Percentiles rank a stretch among this genome's conserved stretches.
Conservation (phyloP, 2,888 invertebrate genomes). For the Pollenia griseotomentosa region DNA sequence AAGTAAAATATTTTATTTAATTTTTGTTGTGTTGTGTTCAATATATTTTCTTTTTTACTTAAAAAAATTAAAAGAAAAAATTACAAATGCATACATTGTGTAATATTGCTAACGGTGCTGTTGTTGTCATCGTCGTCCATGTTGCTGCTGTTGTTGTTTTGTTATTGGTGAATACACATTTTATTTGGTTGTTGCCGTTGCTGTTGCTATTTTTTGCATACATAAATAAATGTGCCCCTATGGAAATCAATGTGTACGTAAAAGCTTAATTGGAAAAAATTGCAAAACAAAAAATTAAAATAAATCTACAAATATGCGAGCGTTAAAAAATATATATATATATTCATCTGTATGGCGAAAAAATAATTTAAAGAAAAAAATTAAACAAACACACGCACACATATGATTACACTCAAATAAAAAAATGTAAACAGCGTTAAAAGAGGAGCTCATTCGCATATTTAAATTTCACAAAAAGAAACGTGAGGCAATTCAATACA, state of each 20-base stretch:
- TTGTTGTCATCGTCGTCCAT: slow-evolving; percentile 21
- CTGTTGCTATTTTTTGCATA: slow-evolving; percentile 51
- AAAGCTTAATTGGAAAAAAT: slow-evolving; percentile 71
- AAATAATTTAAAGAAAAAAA: not conserved
- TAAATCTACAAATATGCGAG: slow-evolving; percentile 31
- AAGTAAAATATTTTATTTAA: slow-evolving; percentile 34
- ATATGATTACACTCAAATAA: slow-evolving; percentile 46
- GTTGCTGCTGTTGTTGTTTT: slow-evolving; percentile 28
- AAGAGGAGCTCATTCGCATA: slow-evolving; percentile 47
- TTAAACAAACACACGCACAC: slow-evolving; percentile 11
- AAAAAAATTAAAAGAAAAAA: slow-evolving; percentile 24
- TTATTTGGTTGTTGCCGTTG: slow-evolving; percentile 47
- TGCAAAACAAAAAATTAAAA: slow-evolving; percentile 51
- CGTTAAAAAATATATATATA: not conserved
- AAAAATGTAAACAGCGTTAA: slow-evolving; percentile 49
- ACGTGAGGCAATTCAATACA: slow-evolving; percentile 19
- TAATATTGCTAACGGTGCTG: slow-evolving; percentile 43
- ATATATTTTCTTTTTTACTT: slow-evolving; percentile 29
- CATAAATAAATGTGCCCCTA: slow-evolving; percentile 71
- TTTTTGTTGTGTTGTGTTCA: slow-evolving; percentile 39
- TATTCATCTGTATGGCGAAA: slow-evolving; percentile 16
- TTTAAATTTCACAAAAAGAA: slow-evolving; percentile 28
- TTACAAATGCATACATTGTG: not conserved
- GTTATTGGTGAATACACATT: slow-evolving; percentile 22
- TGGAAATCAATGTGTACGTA: slow-evolving; percentile 71